Base-by-base conservation (phyloP, 1,140 invertebrate species). In the Sycobia sp. region DNA sequence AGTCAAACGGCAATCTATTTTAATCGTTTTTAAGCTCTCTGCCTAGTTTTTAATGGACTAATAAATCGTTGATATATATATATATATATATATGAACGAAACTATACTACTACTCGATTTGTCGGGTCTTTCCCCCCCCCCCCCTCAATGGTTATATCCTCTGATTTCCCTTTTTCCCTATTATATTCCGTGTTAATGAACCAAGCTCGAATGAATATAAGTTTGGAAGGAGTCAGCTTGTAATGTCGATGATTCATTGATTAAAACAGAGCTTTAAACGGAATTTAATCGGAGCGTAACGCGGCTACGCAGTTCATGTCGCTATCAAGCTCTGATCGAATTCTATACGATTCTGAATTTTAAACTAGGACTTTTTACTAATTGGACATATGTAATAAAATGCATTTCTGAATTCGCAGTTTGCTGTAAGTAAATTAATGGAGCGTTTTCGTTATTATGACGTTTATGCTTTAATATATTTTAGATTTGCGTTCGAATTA, bases 221-320 rank as follows among this genome's bases (percentile, higher is more conserved):
- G 55, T 36, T 34, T 11, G 29, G 29, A 32, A 32, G 20, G 20
- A 53, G 29, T 11, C 29, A 32, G 29, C 29, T 11, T 32, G 29
- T 32, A 49, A 41, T 22, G 43, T 57, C 29, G 39, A 41, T 59
- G 46, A 59, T 59, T 59, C 44, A 59, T 39, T 34, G 32, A 59
- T 49, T 41, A 39, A 2, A 41, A 29, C 38, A 11, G 22, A 9
- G 53, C 32, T 38, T 23, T 14, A 7, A 53, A 38, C 10, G 50
- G 34, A 16, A n/a, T 34, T 57, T 36, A 47, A 46, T 46, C 8
- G 55, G 23, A 46, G 2, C 22, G 13, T 46, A 54, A 54, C 41
- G 14, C 41, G 18, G n/a, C 8, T n/a, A 34, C 32, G n/a, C n/a
- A n/a, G n/a, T n/a, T n/a, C n/a, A n/a, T n/a, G n/a, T n/a, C n/a